Percentiles rank a stretch among this genome's conserved stretches.
phyloP scores from a whole-genome alignment of 2,797 vertebrate species.

The Takifugu rubripes region DNA sequence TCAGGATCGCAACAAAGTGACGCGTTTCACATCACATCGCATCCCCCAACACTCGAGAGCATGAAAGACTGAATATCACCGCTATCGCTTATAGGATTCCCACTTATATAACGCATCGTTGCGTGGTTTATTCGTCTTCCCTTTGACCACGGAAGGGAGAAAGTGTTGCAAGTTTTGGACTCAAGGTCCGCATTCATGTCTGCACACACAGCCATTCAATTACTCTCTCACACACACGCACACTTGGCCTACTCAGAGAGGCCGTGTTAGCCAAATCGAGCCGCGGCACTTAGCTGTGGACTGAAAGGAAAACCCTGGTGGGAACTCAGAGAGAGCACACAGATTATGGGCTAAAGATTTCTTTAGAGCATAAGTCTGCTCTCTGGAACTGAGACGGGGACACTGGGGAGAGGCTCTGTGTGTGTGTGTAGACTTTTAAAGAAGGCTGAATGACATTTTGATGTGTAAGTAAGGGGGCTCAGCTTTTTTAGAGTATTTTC shows the following conservation, averaged over 20 bases:
- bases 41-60: not conserved
- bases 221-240: constrained; percentile 2
- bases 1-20: not conserved
- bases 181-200: not conserved
- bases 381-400: constrained; percentile 53
- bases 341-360: constrained; percentile 64
- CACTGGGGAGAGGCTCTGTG: constrained; percentile 20
- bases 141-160: not conserved
- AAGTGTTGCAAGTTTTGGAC: not conserved
- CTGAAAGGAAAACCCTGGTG: constrained; percentile 42
- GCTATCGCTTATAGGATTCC: too few relatives aligned
- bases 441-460: too few relatives aligned
- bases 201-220: not conserved
- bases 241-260: constrained; percentile 24
- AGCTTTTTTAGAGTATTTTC: too few relatives aligned
- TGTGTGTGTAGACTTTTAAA: constrained; percentile 3
- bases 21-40: not conserved
- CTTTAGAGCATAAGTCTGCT: constrained; percentile 45
- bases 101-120: not conserved
- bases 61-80: too few relatives aligned
- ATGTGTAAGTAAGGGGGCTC: too few relatives aligned
- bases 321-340: constrained; percentile 43
- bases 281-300: constrained; percentile 47
- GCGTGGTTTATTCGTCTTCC: constrained; percentile 1
- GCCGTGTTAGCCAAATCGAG: constrained; percentile 48